These are phyloP conservation scores for Sclerodermus sp. DNA, from an alignment of 2,888 invertebrate species.

Conservation along the genomic window DNA sequence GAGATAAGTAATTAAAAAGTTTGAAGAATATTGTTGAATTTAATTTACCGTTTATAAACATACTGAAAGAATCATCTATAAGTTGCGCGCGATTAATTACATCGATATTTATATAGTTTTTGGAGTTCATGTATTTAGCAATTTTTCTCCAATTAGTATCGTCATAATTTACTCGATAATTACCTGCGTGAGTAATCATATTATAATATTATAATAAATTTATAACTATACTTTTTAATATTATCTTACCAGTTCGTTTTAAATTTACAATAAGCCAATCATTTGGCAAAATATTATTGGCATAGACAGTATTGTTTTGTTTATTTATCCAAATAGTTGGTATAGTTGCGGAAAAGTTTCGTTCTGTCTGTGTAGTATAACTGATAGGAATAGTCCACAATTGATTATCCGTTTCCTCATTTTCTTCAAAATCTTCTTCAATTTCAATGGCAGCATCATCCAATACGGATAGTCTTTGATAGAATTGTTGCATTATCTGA, in stretches of 20 bases:
- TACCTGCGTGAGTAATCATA: slow-evolving; percentile 37
- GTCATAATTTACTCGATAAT: slow-evolving; percentile 48
- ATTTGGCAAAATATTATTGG: slow-evolving; percentile 15
- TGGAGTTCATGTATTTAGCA: neutral
- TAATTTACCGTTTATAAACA: neutral
- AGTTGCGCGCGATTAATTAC: slow-evolving; percentile 9
- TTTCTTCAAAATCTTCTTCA: neutral
- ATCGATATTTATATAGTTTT: slow-evolving; percentile 1
- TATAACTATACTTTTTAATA: neutral
- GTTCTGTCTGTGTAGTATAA: slow-evolving; percentile 23
- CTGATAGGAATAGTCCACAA: slow-evolving; percentile 44
- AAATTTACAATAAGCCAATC: slow-evolving; percentile 67
- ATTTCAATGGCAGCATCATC: no score
- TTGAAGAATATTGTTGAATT: neutral
- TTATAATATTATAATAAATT: neutral
- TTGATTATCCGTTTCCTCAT: slow-evolving; percentile 4
- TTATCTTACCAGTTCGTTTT: slow-evolving; percentile 62
- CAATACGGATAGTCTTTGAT: no score
- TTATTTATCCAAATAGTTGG: slow-evolving; percentile 20
- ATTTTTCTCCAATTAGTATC: slow-evolving; percentile 31
- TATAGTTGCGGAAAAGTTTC: slow-evolving; percentile 19
- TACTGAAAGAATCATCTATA: neutral
- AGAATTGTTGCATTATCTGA: neutral
- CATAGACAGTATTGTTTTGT: slow-evolving; percentile 14
- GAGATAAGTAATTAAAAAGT: slow-evolving; percentile 31